Evolutionary conservation across 2,888 invertebrate species (phyloP), one percentile per base, ranked within the genome.

Genomic region (Caenorhabditis afra): DNA sequence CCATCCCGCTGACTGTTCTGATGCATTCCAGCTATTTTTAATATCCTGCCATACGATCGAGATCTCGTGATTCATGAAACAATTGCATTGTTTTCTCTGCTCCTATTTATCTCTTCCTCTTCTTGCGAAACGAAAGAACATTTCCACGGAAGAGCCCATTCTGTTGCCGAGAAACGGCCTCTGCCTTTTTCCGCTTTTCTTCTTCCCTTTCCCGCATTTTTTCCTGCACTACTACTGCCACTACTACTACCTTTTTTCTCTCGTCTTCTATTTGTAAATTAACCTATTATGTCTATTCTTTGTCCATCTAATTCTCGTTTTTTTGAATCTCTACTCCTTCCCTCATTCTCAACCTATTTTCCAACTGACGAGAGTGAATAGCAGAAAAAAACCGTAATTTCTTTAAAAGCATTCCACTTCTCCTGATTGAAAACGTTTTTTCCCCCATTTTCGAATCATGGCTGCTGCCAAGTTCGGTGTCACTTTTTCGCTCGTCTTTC

Each of bases 351-450:
- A 16, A n/a, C 16, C 49, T 53, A 29, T 29, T 29, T 5, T 29
- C 29, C 7, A 29, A n/a, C n/a, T n/a, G n/a, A n/a, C n/a, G n/a
- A n/a, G n/a, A n/a, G n/a, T 29, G 29, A 37, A 22, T 58, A 18
- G 18, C 5, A n/a, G 10, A 18, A 45, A 53, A 53, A 41, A n/a
- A 52, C 16, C n/a, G 44, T 37, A 37, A 37, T 66, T 10, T 5
- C 16, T 39, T 58, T 47, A 53, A 45, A 44, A 41, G 67, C 20
- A 61, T 70, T 53, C 55, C 61, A 61, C 55, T 70, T 47, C 45
- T 49, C 52, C 59, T 68, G 68, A 68, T 61, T 52, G 41, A 67
- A 50, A 37, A 22, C 45, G 49, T 58, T 67, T 58, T 67, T 58
- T 55, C 35, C 23, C 37, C 39, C 29, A 11, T 35, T 52, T 29